Base-by-base conservation (phyloP, 2,113 vertebrate species). In the Sitta europaea region DNA sequence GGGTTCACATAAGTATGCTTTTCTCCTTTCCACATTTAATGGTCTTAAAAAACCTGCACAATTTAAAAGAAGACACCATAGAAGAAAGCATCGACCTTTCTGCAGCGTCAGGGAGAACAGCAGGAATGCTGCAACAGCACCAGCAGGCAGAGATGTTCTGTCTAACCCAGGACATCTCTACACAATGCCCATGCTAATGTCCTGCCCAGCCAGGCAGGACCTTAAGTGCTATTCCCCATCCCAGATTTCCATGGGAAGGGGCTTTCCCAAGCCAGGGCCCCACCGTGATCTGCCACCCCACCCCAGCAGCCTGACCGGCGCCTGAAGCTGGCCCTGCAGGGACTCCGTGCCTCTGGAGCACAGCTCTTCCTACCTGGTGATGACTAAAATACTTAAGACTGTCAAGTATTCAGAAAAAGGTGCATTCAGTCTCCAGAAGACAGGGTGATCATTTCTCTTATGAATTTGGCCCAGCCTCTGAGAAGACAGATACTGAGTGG, bases 191-290 rank as follows among this genome's bases (percentile, higher is more conserved):
- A 0, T 1, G 1, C 11, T 38, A 16, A 73, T 2, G 2, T 10
- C 25, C 11, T 29, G 43, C 47, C 15, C 33, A 67, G 65, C 5
- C 70, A 48, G 33, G 25, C 40, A 68, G 61, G n/a, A 72, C 17
- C 43, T 43, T 35, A 24, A 21, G n/a, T 12, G 40, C 57, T 38
- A 23, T 5, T 66, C 25, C 51, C 23, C 33, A 58, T 9, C 33
- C 29, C 65, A 45, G 35, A 61, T 31, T 36, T 80, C 45, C 40
- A 31, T 0, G 1, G 76, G 28, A 80, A 86, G 50, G 14, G 18
- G 14, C 2, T 2, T 14, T 15, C 7, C 0, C 0, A 4, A 63
- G 38, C 25, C 0, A 0, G 45, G 51, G 71, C 4, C 19, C 6
- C 1, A 4, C 10, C n/a, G n/a, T n/a, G n/a, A n/a, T n/a, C n/a